phyloP scores from a whole-genome alignment of 2,113 vertebrate species.

The Cochlearius cochlearius region DNA sequence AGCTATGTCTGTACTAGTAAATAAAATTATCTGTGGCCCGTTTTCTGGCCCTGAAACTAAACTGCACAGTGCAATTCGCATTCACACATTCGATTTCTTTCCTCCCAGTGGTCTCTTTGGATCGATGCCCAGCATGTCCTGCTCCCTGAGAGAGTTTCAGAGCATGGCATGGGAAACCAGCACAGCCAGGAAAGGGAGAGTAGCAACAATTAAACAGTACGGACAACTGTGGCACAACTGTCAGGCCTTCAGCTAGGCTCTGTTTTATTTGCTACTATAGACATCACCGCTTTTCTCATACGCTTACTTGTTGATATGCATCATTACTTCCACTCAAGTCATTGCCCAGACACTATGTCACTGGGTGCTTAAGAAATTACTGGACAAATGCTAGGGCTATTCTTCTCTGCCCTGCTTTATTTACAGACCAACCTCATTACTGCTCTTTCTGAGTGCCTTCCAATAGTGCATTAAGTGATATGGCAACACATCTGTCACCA shows the following conservation, averaged over 20 bases:
- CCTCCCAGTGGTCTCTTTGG: neutral
- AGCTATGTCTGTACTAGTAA: neutral
- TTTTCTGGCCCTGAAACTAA: neutral
- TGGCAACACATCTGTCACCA: neutral
- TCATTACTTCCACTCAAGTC: neutral
- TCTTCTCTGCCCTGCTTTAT: neutral
- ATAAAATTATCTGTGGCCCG: neutral
- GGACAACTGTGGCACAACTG: neutral
- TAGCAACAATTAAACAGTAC: neutral
- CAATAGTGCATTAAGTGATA: neutral
- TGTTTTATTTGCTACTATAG: neutral
- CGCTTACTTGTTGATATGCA: neutral
- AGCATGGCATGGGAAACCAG: neutral
- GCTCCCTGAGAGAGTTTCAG: neutral
- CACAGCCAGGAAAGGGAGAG: neutral
- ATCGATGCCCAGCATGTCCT: neutral
- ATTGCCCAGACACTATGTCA: neutral
- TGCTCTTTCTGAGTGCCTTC: neutral
- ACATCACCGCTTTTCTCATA: neutral
- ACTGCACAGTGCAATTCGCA: neutral
- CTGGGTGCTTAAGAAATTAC: neutral
- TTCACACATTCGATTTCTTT: neutral
- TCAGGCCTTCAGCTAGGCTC: neutral
- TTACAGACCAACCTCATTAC: neutral
- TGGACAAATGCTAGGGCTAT: neutral